Evolutionary conservation across 2,113 vertebrate genomes (phyloP), one percentile per base, ranked within the genome.

Genomic region (Anarhynchus alexandrinus): DNA sequence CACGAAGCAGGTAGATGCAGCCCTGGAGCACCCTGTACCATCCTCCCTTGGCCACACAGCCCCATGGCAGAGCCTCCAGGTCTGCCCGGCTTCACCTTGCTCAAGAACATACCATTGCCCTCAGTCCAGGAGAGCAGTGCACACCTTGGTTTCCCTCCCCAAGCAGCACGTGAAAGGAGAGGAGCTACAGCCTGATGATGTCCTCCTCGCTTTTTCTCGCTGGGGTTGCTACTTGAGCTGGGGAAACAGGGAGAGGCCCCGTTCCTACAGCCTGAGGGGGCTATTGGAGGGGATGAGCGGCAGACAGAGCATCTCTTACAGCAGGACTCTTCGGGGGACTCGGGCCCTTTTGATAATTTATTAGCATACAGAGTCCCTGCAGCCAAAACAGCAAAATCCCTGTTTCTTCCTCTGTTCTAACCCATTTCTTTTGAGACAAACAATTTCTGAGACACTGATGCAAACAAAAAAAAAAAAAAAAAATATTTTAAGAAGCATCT

Each of bases 181-280:
- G 55, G 29, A 30, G n/a, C 6, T 4, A 5, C n/a, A 42, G n/a
- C 40, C 49, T n/a, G 49, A 29, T 15, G 45, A 59, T 2, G 5
- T 29, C 42, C 7, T 8, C 38, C 19, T 64, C 0, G 0, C 18
- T 77, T 34, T 17, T 43, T 25, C 62, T 86, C 0, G 0, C 19
- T 20, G 47, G 26, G 15, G 11, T 10, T 58, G 18, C 62, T 40
- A 6, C 45, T 13, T 25, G 57, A 45, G 55, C 2, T 0, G 5
- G 32, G 15, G 38, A 69, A 70, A 7, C 0, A 6, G 15, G 32
- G 43, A 57, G 11, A 83, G 9, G 5, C 12, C 29, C 40, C 0
- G 0, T 72, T 17, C 54, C 43, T 77, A 29, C 12, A 87, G 32
- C 20, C 73, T 84, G 69, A 69, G 22, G 13, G 12, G 22, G 29